Conservation (phyloP, 2,797 vertebrate species). For the Chloroceryle amazona region DNA sequence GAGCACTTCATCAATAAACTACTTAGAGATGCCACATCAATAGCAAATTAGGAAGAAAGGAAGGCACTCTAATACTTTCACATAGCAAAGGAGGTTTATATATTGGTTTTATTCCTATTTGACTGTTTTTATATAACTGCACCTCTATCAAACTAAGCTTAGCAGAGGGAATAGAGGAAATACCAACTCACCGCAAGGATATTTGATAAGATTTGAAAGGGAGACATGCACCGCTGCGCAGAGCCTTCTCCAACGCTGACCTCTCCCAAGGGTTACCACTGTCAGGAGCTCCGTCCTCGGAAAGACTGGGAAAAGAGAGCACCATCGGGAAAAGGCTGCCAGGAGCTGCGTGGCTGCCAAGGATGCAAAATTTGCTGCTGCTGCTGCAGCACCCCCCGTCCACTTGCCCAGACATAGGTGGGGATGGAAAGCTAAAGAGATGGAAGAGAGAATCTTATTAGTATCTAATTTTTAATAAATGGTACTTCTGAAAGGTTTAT, state of each 20-base stretch:
- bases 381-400: not conserved
- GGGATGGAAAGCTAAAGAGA: not conserved
- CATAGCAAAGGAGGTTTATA: slow-evolving; percentile 25
- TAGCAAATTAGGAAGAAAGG: slow-evolving; percentile 67
- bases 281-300: not conserved
- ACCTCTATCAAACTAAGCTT: not conserved
- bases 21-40: slow-evolving; percentile 66
- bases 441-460: not conserved
- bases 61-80: slow-evolving; percentile 40
- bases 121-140: slow-evolving; percentile 42
- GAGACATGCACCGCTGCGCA: not conserved
- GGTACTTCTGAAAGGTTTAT: not conserved
- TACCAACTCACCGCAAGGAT: not conserved
- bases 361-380: not conserved
- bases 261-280: not conserved
- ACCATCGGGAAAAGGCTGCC: not conserved
- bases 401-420: accelerated
- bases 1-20: slow-evolving; percentile 71
- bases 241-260: not conserved
- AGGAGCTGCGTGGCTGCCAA: not conserved
- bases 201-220: not conserved
- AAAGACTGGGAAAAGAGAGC: not conserved
- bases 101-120: slow-evolving; percentile 58
- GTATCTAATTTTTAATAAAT: not conserved
- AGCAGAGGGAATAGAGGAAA: not conserved